Evolutionary conservation across 2,113 vertebrate species (phyloP).

Genomic region (Hyperopisus bebe): DNA sequence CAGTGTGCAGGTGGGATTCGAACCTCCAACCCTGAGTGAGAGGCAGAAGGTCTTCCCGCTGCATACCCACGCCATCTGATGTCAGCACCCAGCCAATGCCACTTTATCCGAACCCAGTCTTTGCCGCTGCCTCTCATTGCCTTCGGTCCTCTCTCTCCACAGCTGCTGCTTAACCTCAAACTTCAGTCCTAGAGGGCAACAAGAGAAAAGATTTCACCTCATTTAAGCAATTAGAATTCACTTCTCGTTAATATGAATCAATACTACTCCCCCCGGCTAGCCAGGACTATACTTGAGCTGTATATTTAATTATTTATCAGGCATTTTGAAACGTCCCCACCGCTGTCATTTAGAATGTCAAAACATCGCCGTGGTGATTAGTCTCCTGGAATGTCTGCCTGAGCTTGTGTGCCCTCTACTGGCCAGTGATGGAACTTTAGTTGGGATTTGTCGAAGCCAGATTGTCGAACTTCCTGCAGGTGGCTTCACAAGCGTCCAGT

Average conservation of each 20-base stretch:
- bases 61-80: neutral
- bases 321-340: neutral
- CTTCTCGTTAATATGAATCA: conserved; percentile 6
- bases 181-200: conserved; percentile 1
- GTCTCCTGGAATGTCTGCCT: neutral
- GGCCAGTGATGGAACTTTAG: neutral
- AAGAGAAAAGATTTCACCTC: neutral
- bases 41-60: neutral
- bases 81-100: neutral
- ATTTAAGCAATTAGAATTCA: conserved; percentile 10
- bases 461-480: neutral
- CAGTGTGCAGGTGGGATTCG: neutral
- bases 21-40: neutral
- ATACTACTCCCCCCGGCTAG: neutral
- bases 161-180: conserved; percentile 8
- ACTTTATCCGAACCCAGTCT: neutral
- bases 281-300: neutral
- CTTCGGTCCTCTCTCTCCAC: neutral
- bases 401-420: neutral
- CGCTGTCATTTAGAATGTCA: neutral
- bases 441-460: no score
- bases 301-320: conserved; percentile 11
- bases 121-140: neutral
- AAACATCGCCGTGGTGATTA: neutral
- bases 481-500: neutral